Evolutionary conservation across 2,888 invertebrate species (phyloP), one percentile per base, ranked within the genome.

Genomic region (Drosophila testacea): DNA sequence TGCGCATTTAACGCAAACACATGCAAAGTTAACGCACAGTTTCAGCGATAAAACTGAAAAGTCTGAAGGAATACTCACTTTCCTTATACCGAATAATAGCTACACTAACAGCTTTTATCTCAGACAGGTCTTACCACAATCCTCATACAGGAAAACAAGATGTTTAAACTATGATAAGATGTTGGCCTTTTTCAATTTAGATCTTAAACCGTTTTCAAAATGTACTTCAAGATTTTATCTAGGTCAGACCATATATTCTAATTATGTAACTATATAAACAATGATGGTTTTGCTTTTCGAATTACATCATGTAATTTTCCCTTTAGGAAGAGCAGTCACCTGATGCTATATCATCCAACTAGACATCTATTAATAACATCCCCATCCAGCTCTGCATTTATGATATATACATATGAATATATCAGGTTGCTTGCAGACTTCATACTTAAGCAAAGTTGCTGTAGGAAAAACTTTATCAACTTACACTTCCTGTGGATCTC

Each of bases 1-100:
- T 75, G 71, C 80, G 66, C 71, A 75, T 66, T 72, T 60, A 67
- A 67, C 44, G 69, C 76, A 81, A 79, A 76, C 74, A 82, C 63
- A 79, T 71, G 77, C 72, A 51, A 67, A 69, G 81, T 39, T 63
- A 69, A 54, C 52, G 55, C 61, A 48, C n/a, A 22, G 22, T 22
- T 22, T 22, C 3, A 22, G 22, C 22, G 6, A 27, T 16, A 36
- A n/a, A 39, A 7, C 22, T 9, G 6, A 34, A 56, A 51, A 27
- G 10, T 1, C 50, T 38, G 11, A 34, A 42, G 22, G 30, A 42
- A 50, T 34, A 36, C 6, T 16, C 27, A 39, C 32, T 7, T 16
- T 10, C 9, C 9, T 1, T 4, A 32, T 10, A 9, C 41, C 54
- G 54, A 41, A 34, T 34, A 44, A 55, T 27, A 22, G n/a, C n/a